phyloP scores from a whole-genome alignment of 2,113 vertebrate genomes.

The Labeo catla region DNA sequence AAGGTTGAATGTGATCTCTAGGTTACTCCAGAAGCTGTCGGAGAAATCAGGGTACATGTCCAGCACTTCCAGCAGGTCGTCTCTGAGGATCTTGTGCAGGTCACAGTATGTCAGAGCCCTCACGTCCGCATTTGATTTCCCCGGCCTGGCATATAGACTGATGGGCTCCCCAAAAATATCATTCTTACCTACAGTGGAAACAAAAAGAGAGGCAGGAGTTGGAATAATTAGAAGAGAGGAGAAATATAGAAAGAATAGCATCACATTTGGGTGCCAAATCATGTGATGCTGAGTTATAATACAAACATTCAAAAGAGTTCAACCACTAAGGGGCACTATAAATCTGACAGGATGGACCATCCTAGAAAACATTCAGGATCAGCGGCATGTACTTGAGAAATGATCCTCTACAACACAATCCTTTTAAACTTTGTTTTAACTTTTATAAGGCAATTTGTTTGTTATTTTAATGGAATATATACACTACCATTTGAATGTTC shows the following conservation, averaged over 20 bases:
- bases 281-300: neutral
- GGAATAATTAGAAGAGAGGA: neutral
- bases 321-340: constrained; percentile 1
- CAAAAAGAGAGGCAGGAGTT: neutral
- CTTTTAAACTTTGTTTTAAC: neutral
- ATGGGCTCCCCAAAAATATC: constrained; percentile 97
- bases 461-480: too few relatives aligned
- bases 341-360: neutral
- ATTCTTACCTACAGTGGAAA: constrained; percentile 80
- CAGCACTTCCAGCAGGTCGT: constrained; percentile 94
- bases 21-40: constrained; percentile 91
- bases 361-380: neutral
- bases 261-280: neutral
- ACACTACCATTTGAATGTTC: too few relatives aligned
- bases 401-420: neutral
- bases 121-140: constrained; percentile 92
- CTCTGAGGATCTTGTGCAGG: constrained; percentile 93
- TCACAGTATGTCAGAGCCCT: constrained; percentile 96
- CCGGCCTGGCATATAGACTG: constrained; percentile 85
- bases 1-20: constrained; percentile 97
- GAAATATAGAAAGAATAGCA: neutral
- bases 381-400: neutral
- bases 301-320: neutral
- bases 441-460: too few relatives aligned
- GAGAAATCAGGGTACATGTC: constrained; percentile 98